Evolutionary conservation across 2,797 vertebrate species (phyloP), one percentile per base, ranked within the genome.

Genomic region (Rhynchonycteris naso): DNA sequence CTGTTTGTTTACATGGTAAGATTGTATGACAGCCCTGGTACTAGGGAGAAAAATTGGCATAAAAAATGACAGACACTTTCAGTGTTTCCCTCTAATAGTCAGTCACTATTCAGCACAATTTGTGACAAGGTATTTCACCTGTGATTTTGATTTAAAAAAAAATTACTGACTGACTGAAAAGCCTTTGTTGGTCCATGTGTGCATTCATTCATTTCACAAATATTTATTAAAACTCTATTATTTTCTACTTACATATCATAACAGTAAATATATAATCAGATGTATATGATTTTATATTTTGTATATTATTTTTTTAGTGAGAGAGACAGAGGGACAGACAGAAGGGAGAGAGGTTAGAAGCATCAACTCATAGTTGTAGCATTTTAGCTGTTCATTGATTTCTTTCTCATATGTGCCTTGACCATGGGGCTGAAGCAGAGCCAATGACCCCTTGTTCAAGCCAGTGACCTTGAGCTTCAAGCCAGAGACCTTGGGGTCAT

Each of bases 141-240:
- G 54, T 59, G 47, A 30, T 83, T 69, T 69, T 43, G 5, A 54
- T 79, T 79, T 28, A 16, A 59, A 38, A 5, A 68, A 59, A 79
- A 30, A 74, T 88, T 94, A 91, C 13, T 92, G 28, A 56, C 6
- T 59, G 61, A 21, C 33, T 83, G 10, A 79, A 63, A 94, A 91
- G 26, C 14, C 21, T 83, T 89, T 50, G 38, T n/a, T 54, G 19
- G 19, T 54, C 4, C 21, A 76, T 85, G 35, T 10, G 43, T 76
- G 75, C 35, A 76, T 50, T 79, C 12, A 38, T 90, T 93, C 22
- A 61, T 61, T 87, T 56, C 33, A 90, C 18, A 90, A 65, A 47
- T 83, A 83, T 72, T 68, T 89, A 81, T 75, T 54, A 22, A 68
- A 72, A 38, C 16, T 35, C 63, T 47, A 4, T 26, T 83, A 91